phyloP scores from a whole-genome alignment of 2,797 vertebrate genomes.

The Poecilia velifera region DNA sequence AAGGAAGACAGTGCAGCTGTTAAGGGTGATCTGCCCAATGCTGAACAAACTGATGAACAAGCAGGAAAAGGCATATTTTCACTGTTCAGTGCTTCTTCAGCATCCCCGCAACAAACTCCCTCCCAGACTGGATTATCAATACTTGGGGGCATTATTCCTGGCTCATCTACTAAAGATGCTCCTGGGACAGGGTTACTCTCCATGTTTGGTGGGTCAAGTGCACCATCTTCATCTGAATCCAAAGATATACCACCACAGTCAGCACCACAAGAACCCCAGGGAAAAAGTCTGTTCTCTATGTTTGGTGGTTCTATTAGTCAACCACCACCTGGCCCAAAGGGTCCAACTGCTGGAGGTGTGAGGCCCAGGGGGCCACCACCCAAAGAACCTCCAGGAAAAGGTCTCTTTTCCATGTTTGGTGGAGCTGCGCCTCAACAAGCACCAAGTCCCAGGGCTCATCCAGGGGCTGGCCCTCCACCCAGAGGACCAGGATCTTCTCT shows the following conservation, averaged over 20 bases:
- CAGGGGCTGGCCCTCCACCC: slow-evolving; percentile 28
- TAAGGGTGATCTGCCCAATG: slow-evolving; percentile 59
- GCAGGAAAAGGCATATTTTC: slow-evolving; percentile 73
- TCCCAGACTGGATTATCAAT: slow-evolving; percentile 73
- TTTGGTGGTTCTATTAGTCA: slow-evolving; percentile 74
- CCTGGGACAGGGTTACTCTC: slow-evolving; percentile 85
- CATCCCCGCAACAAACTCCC: slow-evolving; percentile 48
- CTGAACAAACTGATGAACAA: slow-evolving; percentile 67
- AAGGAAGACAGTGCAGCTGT: slow-evolving; percentile 43
- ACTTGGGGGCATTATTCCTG: slow-evolving; percentile 81
- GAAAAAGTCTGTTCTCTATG: slow-evolving; percentile 79
- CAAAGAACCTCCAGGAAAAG: slow-evolving; percentile 76
- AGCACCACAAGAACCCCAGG: slow-evolving; percentile 65
- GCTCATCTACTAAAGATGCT: slow-evolving; percentile 76
- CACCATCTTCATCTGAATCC: slow-evolving; percentile 51
- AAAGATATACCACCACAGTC: slow-evolving; percentile 48
- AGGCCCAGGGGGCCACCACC: slow-evolving; percentile 58
- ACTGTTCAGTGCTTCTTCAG: slow-evolving; percentile 66
- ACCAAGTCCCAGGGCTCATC: slow-evolving; percentile 55
- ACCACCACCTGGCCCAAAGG: slow-evolving; percentile 54
- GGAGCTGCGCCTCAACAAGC: slow-evolving; percentile 66
- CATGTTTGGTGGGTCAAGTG: slow-evolving; percentile 83
- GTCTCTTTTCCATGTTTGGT: slow-evolving; percentile 82
- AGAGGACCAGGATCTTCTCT: slow-evolving; percentile 66
- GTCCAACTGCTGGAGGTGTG: slow-evolving; percentile 43